Percentiles rank a stretch among this genome's conserved stretches.
phyloP scores from a whole-genome alignment of 2,113 vertebrate species.

The Apteryx owenii region DNA sequence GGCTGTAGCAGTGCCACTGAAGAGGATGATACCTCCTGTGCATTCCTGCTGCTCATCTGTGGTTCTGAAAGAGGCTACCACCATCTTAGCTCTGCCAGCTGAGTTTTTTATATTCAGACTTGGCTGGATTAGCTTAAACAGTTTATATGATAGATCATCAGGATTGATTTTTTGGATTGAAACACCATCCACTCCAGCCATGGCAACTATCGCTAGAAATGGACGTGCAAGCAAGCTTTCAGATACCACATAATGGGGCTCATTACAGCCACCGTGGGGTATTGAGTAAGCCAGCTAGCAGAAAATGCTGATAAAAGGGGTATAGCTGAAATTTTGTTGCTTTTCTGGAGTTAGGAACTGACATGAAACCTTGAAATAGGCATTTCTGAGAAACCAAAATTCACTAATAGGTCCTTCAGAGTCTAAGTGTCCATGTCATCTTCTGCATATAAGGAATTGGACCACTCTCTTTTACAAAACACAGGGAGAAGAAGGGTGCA shows the following conservation, averaged over 20 bases:
- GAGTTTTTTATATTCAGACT: background rate
- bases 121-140: fast-evolving
- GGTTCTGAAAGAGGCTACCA: background rate
- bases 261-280: background rate
- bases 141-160: background rate
- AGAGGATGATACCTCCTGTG: background rate
- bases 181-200: background rate
- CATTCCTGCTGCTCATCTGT: background rate
- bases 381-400: background rate
- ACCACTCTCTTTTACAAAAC: background rate
- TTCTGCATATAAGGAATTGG: background rate
- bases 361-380: background rate
- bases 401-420: background rate
- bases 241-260: background rate
- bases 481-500: background rate
- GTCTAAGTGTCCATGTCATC: background rate
- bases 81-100: background rate
- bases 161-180: background rate
- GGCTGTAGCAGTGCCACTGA: background rate
- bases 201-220: background rate
- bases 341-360: background rate
- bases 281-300: background rate
- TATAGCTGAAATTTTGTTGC: background rate
- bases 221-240: background rate
- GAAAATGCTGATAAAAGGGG: background rate